These are phyloP conservation scores for Geothlypis trichas DNA, from an alignment of 2,113 vertebrate genomes.

Conservation along the genomic window DNA sequence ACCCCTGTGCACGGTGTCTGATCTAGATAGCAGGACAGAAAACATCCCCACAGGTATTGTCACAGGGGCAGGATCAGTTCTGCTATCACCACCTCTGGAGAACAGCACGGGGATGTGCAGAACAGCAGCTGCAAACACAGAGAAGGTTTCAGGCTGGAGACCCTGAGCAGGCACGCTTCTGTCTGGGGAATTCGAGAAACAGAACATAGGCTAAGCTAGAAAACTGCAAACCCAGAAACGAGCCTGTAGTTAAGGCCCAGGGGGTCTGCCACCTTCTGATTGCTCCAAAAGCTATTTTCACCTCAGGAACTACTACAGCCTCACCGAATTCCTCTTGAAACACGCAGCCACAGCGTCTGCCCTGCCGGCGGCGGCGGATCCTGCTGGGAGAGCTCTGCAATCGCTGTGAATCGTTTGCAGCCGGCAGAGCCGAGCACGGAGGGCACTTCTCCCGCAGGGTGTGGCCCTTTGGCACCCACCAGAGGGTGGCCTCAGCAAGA, in stretches of 20 bases:
- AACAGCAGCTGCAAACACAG: not conserved
- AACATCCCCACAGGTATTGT: rapidly evolving
- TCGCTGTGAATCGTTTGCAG: rapidly evolving
- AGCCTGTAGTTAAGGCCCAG: not conserved
- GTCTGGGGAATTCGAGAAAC: not conserved
- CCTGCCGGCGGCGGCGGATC: not conserved
- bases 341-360: rapidly evolving
- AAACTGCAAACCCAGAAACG: not conserved
- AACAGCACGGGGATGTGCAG: rapidly evolving
- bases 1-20: rapidly evolving
- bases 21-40: not conserved
- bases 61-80: not conserved
- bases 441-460: not conserved
- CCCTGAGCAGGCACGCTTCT: not conserved
- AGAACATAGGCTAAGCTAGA: not conserved
- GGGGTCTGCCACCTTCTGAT: not conserved
- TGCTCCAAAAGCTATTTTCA: slow-evolving; percentile 33
- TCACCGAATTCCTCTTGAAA: not conserved
- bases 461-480: not conserved
- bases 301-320: not conserved
- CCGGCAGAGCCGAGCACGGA: not conserved
- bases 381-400: not conserved
- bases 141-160: not conserved
- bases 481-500: not conserved
- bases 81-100: not conserved